These are phyloP conservation scores for Anastrepha obliqua DNA, from an alignment of 1,140 invertebrate species.

Conservation along the genomic window DNA sequence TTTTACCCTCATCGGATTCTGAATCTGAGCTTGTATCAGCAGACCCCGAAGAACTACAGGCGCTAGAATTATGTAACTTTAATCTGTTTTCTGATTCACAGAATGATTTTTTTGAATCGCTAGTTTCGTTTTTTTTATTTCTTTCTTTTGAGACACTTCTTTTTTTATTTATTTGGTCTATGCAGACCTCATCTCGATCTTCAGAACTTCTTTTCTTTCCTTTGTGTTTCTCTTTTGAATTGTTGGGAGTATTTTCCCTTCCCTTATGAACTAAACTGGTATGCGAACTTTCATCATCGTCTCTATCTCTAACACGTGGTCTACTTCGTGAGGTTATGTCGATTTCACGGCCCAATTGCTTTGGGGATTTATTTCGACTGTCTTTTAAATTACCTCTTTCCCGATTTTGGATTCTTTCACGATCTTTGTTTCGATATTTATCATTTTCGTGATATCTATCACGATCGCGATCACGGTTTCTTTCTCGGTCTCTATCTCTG, in stretches of 20 bases:
- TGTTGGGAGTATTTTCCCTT: background rate
- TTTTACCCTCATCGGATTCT: slow-evolving; percentile 51
- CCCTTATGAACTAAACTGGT: background rate
- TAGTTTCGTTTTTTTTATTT: slow-evolving; percentile 28
- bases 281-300: slow-evolving; percentile 11
- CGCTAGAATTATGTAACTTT: background rate
- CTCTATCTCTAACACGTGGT: slow-evolving; percentile 37
- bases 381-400: slow-evolving; percentile 37
- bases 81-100: slow-evolving; percentile 36
- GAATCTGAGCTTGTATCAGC: slow-evolving; percentile 41
- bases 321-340: slow-evolving; percentile 34
- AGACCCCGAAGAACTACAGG: slow-evolving; percentile 28
- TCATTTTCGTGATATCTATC: slow-evolving; percentile 41
- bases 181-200: background rate
- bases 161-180: slow-evolving; percentile 33
- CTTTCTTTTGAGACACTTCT: slow-evolving; percentile 33
- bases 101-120: background rate
- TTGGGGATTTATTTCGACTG: slow-evolving; percentile 32
- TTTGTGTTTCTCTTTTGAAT: slow-evolving; percentile 27
- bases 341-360: background rate
- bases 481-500: slow-evolving; percentile 54
- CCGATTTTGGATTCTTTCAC: slow-evolving; percentile 2
- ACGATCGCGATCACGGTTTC: slow-evolving; percentile 19
- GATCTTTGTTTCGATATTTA: slow-evolving; percentile 39
- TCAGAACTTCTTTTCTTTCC: background rate